A percentile compares a stretch with the other conserved stretches of the same genome.
Conservation (phyloP, 2,888 invertebrate species). For the Noctua janthina region DNA sequence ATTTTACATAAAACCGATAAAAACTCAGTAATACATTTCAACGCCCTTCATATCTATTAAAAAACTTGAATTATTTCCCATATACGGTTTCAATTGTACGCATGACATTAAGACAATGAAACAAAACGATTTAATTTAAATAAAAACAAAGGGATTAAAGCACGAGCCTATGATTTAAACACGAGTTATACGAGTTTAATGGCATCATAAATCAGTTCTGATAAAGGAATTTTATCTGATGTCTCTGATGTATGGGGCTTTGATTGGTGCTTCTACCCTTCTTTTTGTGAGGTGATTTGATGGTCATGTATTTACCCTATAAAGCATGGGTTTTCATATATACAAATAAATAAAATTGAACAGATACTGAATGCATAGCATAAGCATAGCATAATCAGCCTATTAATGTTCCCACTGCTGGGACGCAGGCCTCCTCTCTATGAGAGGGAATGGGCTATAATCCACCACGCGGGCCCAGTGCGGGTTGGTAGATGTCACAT, state of each 20-base stretch:
- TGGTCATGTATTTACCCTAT: background rate
- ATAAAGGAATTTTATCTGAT: constrained; percentile 74
- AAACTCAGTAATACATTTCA: constrained; percentile 20
- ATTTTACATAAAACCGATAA: background rate
- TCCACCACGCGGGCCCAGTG: no score
- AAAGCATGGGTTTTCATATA: background rate
- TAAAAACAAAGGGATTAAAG: constrained; percentile 69
- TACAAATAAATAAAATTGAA: no score
- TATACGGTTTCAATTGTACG: constrained; percentile 35
- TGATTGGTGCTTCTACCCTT: constrained; percentile 71
- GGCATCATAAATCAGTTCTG: constrained; percentile 81
- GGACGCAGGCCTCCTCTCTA: no score
- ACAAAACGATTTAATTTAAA: constrained; percentile 76
- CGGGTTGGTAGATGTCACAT: no score
- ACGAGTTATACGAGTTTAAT: constrained; percentile 79
- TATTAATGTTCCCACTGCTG: no score
- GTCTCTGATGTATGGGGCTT: constrained; percentile 72
- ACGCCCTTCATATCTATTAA: background rate
- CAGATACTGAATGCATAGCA: no score
- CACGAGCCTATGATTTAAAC: constrained; percentile 79
- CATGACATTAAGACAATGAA: constrained; percentile 70
- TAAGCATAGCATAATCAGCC: no score
- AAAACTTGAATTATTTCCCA: constrained; percentile 34
- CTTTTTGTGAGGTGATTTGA: background rate
- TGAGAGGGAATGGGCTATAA: no score